Evolutionary conservation across 2,113 vertebrate genomes (phyloP).

Genomic region (Pampusana beccarii): DNA sequence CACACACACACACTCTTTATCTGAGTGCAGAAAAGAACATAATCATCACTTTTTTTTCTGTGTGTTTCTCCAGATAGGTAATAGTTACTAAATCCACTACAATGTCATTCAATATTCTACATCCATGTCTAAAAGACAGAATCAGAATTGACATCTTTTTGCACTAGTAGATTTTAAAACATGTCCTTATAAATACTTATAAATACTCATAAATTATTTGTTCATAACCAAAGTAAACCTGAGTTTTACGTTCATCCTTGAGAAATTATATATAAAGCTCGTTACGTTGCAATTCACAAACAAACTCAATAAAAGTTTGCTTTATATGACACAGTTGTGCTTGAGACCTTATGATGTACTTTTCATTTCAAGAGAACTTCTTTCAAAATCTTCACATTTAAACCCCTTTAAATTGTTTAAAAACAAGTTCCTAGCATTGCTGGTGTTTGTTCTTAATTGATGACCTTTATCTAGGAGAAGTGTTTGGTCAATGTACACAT

Average conservation of each 20-base stretch:
- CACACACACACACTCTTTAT: rapidly evolving
- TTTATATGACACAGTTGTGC: neutral
- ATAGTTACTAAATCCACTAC: neutral
- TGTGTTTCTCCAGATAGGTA: neutral
- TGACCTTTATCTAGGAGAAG: neutral
- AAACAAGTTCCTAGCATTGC: neutral
- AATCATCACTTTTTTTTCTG: neutral
- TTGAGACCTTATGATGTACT: neutral
- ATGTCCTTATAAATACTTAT: neutral
- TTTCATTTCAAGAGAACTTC: neutral
- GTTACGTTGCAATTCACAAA: neutral
- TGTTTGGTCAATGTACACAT: neutral
- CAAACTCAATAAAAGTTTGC: neutral
- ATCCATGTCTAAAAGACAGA: neutral
- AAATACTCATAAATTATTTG: neutral
- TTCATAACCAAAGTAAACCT: neutral
- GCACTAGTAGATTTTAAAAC: neutral
- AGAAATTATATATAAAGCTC: neutral
- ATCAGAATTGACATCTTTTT: neutral
- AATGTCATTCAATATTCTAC: neutral
- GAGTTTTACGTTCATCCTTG: neutral
- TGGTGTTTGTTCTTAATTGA: neutral
- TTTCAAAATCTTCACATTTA: neutral
- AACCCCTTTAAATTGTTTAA: neutral
- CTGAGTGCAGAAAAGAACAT: neutral